Evolutionary conservation across 2,888 invertebrate genomes (phyloP).

Genomic region (Elegia similella): DNA sequence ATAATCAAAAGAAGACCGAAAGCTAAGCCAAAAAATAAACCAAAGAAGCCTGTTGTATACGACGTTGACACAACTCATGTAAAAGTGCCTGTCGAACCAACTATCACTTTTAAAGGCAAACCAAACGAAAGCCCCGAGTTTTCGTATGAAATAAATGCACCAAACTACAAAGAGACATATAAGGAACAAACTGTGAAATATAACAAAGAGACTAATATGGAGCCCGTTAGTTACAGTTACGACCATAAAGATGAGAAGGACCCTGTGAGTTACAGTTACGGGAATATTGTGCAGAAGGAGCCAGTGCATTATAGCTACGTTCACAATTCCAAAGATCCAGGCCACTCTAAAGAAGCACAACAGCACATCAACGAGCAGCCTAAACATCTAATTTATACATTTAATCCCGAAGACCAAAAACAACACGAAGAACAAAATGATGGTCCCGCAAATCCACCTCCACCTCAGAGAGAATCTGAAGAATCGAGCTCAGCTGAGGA

Average conservation of each 20-base stretch:
- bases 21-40: constrained; percentile 44
- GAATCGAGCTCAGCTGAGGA: constrained; percentile 25
- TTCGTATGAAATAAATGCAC: constrained; percentile 63
- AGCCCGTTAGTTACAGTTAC: constrained; percentile 58
- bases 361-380: constrained; percentile 51
- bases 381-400: constrained; percentile 51
- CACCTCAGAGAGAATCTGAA: constrained; percentile 25
- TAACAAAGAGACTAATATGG: constrained; percentile 60
- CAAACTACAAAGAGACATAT: constrained; percentile 64
- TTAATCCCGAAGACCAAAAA: constrained; percentile 43
- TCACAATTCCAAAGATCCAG: constrained; percentile 45
- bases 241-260: constrained; percentile 51
- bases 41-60: constrained; percentile 41
- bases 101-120: constrained; percentile 41
- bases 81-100: constrained; percentile 42
- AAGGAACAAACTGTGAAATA: constrained; percentile 65
- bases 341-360: constrained; percentile 45
- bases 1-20: constrained; percentile 22
- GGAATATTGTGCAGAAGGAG: constrained; percentile 43
- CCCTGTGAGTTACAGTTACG: constrained; percentile 59
- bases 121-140: constrained; percentile 57
- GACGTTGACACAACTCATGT: constrained; percentile 35
- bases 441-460: not conserved
- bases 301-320: constrained; percentile 37
- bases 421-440: constrained; percentile 23